These are phyloP conservation scores for Nyctereutes procyonoides DNA, from an alignment of 2,113 vertebrate genomes.

Conservation along the genomic window DNA sequence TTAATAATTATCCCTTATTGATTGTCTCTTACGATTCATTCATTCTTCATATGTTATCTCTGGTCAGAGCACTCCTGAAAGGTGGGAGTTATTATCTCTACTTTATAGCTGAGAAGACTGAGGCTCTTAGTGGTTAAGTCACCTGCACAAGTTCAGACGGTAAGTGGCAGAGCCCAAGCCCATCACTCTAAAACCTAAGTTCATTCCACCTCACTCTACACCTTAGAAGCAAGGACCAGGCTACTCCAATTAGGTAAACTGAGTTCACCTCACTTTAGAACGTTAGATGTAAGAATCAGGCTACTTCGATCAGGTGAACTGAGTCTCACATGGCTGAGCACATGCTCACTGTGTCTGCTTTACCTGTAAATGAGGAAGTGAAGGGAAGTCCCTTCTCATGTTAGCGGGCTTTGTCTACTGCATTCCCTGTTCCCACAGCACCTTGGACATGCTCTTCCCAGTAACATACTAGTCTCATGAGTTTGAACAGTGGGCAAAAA, in stretches of 20 bases:
- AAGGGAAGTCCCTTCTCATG: background rate
- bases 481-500: background rate
- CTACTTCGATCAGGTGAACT: background rate
- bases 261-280: background rate
- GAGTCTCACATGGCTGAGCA: background rate
- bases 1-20: slow-evolving; percentile 23
- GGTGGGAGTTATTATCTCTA: background rate
- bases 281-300: background rate
- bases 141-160: slow-evolving; percentile 14
- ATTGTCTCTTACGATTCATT: background rate
- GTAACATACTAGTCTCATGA: background rate
- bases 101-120: slow-evolving; percentile 29
- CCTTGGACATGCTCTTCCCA: background rate
- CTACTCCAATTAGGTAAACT: background rate
- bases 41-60: background rate
- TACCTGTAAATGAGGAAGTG: background rate
- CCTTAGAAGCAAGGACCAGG: background rate
- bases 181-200: background rate
- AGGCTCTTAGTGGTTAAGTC: background rate
- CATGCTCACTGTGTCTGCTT: background rate
- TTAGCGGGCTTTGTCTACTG: background rate
- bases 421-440: background rate
- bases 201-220: background rate
- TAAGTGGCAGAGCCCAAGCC: background rate
- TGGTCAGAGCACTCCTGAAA: background rate